A percentile compares a stretch with the other conserved stretches of the same genome.
Evolutionary conservation across 2,888 invertebrate species (phyloP).

Genomic region (Anorthoa munda): DNA sequence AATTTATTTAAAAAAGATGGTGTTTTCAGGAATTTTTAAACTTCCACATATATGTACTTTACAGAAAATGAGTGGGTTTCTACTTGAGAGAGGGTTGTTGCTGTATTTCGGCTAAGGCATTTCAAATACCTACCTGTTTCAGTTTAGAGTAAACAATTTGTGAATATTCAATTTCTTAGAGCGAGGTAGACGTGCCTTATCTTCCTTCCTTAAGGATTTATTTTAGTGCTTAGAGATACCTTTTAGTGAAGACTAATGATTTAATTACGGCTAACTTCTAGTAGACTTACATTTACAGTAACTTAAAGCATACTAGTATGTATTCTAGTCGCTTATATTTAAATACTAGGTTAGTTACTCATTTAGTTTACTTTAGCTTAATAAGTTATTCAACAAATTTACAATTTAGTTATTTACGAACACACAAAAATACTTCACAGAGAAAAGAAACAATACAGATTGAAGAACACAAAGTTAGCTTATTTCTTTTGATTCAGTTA

Average conservation of each 20-base stretch:
- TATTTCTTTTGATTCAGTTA: too few relatives aligned
- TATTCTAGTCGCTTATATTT: not conserved
- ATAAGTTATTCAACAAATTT: too few relatives aligned
- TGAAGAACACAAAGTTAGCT: too few relatives aligned
- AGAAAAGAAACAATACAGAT: too few relatives aligned
- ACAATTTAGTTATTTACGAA: not conserved
- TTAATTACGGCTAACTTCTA: not conserved
- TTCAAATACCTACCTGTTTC: not conserved
- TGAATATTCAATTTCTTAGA: not conserved
- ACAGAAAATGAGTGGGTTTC: not conserved
- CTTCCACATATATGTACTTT: not conserved
- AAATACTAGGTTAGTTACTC: not conserved
- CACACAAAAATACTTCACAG: too few relatives aligned
- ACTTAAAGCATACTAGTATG: not conserved
- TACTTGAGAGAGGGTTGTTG: not conserved
- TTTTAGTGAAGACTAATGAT: not conserved
- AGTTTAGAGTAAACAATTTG: not conserved
- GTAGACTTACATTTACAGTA: not conserved
- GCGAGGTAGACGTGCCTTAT: not conserved
- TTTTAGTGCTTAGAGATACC: not conserved
- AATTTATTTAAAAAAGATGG: too few relatives aligned
- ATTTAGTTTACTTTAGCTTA: conserved; percentile 1
- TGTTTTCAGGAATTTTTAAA: too few relatives aligned
- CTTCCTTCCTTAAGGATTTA: not conserved
- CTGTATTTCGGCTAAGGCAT: not conserved